phyloP scores from a whole-genome alignment of 2,113 vertebrate genomes.

The Indri indri region DNA sequence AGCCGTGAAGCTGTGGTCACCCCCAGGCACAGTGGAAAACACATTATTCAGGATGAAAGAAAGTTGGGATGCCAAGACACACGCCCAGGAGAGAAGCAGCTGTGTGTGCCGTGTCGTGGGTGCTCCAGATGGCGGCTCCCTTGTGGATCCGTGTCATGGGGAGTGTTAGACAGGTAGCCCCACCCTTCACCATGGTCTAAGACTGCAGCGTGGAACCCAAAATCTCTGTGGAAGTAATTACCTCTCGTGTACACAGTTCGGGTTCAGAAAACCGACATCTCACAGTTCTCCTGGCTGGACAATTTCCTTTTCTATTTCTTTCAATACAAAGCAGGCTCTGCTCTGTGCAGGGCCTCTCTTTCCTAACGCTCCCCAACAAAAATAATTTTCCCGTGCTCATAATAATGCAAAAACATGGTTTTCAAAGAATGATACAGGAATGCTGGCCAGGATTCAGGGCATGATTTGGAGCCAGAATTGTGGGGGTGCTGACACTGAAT shows the following conservation, averaged over 20 bases:
- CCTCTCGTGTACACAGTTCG: background rate
- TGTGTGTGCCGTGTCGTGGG: too few species aligned
- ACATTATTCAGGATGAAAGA: background rate
- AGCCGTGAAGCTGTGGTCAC: background rate
- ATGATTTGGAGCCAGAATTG: background rate
- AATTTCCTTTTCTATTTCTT: background rate
- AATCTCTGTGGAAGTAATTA: background rate
- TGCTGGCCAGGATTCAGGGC: background rate
- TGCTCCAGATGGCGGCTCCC: background rate
- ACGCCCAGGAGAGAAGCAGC: background rate
- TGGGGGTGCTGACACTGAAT: background rate
- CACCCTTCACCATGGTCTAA: background rate
- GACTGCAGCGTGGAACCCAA: fast-evolving
- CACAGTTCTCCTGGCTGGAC: background rate
- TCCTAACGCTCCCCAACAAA: background rate
- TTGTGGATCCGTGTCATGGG: background rate
- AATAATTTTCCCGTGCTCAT: background rate
- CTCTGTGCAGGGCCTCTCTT: background rate
- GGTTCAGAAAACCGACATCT: background rate
- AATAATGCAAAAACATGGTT: background rate
- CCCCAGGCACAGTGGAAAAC: background rate
- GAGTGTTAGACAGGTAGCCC: background rate
- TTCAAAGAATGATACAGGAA: background rate
- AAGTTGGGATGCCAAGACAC: background rate
- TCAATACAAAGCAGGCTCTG: background rate